Evolutionary conservation across 2,113 vertebrate genomes (phyloP), one percentile per base, ranked within the genome.

Genomic region (Choloepus hoffmanni): DNA sequence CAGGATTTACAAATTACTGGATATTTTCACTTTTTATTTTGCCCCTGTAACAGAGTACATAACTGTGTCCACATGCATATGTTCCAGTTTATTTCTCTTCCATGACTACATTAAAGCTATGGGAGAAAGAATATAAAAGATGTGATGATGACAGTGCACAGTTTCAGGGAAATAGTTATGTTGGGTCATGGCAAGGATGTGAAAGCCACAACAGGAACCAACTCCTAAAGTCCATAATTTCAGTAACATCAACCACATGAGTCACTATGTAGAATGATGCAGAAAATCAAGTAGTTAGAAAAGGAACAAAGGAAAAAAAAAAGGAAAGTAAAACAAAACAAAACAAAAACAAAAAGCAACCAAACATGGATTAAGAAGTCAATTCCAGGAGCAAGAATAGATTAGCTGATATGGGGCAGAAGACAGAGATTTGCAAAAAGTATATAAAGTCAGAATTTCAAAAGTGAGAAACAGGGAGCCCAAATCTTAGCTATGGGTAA

Each of bases 1-100:
- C 23, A 72, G 16, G 16, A 77, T 55, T 96, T 93, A 36, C 76
- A 86, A 73, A 89, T 67, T 81, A 58, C 28, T 78, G 12, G 8
- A 7, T 85, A 50, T 86, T 85, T 92, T 50, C 30, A 68, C 28
- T 85, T 92, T 79, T 63, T 8, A 65, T 88, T 79, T 85, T 79
- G 10, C 7, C 76, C 15, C 53, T 89, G 62, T 85, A 77, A 63
- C 43, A 86, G 5, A 58, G 74, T 72, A 50, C 7, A 58, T 24
- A 82, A 72, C 36, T 53, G 33, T 21, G n/a, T 26, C 18, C 55
- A 5, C 5, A 7, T 58, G 18, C 68, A 83, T 86, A 68, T 87
- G 62, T 67, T 77, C 43, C 12, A 83, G 33, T 40, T 83, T 85
- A 10, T 87, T 50, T 76, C n/a, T 85, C 55, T 77, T 82, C 45